Base-by-base conservation (phyloP, 2,888 invertebrate genomes). In the Deilephila porcellus region DNA sequence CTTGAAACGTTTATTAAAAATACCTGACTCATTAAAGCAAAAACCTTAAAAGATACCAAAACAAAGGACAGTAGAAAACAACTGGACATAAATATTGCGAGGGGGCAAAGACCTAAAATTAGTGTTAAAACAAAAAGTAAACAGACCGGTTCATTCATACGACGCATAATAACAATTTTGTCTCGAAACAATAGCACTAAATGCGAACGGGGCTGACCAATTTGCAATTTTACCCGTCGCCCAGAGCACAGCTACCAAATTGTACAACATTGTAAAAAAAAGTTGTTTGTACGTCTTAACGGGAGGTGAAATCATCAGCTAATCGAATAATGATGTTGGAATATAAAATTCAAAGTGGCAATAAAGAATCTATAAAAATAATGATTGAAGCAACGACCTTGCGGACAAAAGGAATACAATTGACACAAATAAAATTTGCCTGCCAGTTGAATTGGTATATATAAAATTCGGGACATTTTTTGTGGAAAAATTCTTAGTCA, bases 181-280 rank as follows among this genome's bases (percentile, higher is more conserved):
- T 45, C 45, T 67, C 45, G 45, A 67, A 67, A 67, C 64, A 67
- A 67, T 67, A 67, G 45, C 45, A 20, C 20, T 67, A 67, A 67
- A 67, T 67, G 64, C 45, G 20, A 56, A 56, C 56, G 17, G 56
- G 56, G 56, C 5, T 67, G 25, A 63, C 62, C 45, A 45, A 67
- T 25, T 67, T 67, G 64, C 64, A 67, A 67, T 25, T 67, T 67
- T 19, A 14, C 45, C 20, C 11, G 64, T 67, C 45, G 64, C 64
- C 25, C 19, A 20, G 20, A 67, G 64, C 64, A 20, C 14, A 25
- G 34, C 62, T 63, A 63, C 62, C 62, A 34, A 34, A 63, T 63
- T 63, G 62, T 32, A 62, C 20, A 25, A 62, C 37, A 14, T 19
- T 32, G 29, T 14, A 60, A 60, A 60, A 29, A 60, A 29, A 17